Conservation (phyloP, 2,797 vertebrate genomes). For the Peromyscus nudipes region DNA sequence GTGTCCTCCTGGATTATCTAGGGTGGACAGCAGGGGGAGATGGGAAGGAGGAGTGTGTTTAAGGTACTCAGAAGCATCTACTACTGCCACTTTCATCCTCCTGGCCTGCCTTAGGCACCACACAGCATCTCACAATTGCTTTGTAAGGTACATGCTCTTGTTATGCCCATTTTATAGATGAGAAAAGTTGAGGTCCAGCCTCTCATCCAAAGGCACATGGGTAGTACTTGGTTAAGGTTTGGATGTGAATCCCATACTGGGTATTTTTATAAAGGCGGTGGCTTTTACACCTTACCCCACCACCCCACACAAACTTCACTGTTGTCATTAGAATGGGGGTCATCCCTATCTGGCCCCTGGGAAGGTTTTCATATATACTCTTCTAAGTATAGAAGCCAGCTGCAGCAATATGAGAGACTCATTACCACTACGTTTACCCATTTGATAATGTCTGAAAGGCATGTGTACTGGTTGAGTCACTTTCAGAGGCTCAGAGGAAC, state of each 20-base stretch:
- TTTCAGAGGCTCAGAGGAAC: neutral
- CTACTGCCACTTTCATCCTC: neutral
- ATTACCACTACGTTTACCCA: too few species aligned
- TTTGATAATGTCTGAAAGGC: neutral
- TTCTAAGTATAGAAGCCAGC: neutral
- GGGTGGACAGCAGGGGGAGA: neutral
- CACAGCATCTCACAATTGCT: neutral
- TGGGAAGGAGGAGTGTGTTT: neutral
- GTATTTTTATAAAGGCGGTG: neutral
- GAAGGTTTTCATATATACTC: conserved; percentile 21
- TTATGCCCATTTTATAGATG: neutral
- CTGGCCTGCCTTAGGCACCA: neutral
- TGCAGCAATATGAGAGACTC: neutral
- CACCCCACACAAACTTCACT: neutral
- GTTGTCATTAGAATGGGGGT: neutral
- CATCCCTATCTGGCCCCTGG: neutral
- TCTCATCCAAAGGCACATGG: neutral
- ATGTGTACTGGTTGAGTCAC: too few species aligned
- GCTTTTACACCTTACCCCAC: neutral
- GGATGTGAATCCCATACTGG: neutral
- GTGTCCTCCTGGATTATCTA: conserved; percentile 13
- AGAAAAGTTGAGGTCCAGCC: neutral
- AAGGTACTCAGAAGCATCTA: neutral
- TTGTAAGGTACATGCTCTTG: neutral
- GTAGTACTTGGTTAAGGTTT: neutral